These are phyloP conservation scores for Phainopepla nitens DNA, from an alignment of 2,113 vertebrate species.

Conservation along the genomic window DNA sequence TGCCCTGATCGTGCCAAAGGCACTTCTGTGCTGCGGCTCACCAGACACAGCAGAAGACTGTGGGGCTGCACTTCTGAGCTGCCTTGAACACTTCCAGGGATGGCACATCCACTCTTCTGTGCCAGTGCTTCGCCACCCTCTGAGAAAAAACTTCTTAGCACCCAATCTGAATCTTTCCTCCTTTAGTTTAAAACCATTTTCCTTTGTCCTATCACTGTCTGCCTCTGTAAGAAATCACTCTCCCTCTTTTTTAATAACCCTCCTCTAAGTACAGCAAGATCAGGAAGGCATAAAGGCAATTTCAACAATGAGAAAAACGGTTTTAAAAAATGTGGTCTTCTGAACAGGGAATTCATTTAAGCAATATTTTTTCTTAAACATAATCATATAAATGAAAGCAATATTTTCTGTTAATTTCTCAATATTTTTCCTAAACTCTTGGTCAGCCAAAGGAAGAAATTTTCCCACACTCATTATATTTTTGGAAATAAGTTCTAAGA, in stretches of 20 bases:
- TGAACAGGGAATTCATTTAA: neutral
- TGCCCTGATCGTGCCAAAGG: neutral
- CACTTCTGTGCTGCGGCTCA: neutral
- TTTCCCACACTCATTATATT: neutral
- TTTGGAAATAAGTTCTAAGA: neutral
- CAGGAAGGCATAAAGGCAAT: neutral
- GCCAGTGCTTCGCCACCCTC: no score
- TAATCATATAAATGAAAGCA: neutral
- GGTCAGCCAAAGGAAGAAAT: neutral
- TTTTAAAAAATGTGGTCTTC: neutral
- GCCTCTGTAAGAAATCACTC: neutral
- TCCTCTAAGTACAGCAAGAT: neutral
- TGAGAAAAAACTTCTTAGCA: no score
- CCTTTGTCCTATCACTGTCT: neutral
- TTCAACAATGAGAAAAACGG: neutral
- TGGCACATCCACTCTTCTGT: neutral
- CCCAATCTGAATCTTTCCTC: neutral
- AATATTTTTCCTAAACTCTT: neutral
- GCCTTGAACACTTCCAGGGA: neutral
- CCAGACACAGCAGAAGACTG: fast-evolving
- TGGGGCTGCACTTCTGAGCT: neutral
- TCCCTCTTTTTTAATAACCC: neutral
- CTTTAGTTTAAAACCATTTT: neutral
- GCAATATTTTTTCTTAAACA: neutral
- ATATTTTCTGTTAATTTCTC: neutral